phyloP scores from a whole-genome alignment of 2,797 vertebrate genomes.

The Argya squamiceps region DNA sequence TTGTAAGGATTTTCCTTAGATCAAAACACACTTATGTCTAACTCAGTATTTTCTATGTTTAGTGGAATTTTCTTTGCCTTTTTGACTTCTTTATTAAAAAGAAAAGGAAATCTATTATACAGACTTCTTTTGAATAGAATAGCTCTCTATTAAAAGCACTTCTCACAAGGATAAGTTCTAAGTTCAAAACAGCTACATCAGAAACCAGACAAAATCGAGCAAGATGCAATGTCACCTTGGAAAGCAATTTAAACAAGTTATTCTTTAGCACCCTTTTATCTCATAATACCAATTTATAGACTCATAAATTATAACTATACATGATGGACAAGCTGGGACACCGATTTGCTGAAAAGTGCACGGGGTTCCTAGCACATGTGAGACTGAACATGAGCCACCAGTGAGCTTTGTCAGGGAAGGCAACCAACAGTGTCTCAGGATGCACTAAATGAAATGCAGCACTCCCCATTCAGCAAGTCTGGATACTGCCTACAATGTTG shows the following conservation, averaged over 20 bases:
- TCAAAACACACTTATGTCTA: neutral
- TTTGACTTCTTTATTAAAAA: neutral
- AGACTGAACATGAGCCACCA: neutral
- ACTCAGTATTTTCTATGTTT: neutral
- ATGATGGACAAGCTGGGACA: neutral
- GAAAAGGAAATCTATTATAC: neutral
- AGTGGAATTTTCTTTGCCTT: neutral
- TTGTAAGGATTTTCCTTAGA: neutral
- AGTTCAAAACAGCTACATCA: neutral
- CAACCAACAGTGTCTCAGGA: fast-evolving
- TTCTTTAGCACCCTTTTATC: neutral
- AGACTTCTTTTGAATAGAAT: neutral
- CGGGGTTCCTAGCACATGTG: fast-evolving
- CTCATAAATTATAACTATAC: neutral
- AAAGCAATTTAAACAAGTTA: neutral
- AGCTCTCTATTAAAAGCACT: neutral
- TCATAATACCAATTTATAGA: neutral
- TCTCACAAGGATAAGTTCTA: neutral
- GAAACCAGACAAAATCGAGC: neutral
- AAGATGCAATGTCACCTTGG: neutral
- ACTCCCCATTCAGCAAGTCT: neutral
- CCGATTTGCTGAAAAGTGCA: neutral
- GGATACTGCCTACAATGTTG: no score
- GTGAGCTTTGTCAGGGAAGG: neutral
- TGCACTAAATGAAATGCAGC: neutral